phyloP scores from a whole-genome alignment of 1,140 invertebrate genomes.

The Drosophila littoralis region DNA sequence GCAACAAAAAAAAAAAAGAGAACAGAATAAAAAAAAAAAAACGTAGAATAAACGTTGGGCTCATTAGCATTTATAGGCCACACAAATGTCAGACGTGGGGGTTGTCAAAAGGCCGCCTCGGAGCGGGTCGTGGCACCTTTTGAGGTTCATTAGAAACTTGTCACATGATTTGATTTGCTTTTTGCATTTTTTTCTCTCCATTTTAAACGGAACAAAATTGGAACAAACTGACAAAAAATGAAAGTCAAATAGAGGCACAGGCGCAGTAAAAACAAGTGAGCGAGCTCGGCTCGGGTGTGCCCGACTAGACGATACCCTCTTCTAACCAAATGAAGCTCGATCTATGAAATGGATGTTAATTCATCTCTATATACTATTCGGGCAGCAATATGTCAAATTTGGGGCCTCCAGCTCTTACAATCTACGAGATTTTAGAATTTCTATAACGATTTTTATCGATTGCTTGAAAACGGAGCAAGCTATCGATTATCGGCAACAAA shows the following conservation, averaged over 20 bases:
- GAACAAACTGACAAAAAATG: slow-evolving; percentile 24
- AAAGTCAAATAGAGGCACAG: slow-evolving; percentile 3
- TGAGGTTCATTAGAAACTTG: slow-evolving; percentile 81
- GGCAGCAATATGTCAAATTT: too few species aligned
- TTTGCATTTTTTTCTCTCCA: background rate
- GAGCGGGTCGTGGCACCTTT: slow-evolving; percentile 42
- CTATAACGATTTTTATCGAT: too few species aligned
- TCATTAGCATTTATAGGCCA: slow-evolving; percentile 81
- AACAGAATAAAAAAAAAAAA: slow-evolving; percentile 27
- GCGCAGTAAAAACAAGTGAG: slow-evolving; percentile 10
- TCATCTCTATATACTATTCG: too few species aligned
- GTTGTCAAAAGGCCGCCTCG: background rate
- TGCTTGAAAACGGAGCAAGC: too few species aligned
- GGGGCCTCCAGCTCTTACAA: too few species aligned
- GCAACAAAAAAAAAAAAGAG: slow-evolving; percentile 26
- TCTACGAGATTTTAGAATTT: too few species aligned
- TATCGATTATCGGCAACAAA: too few species aligned
- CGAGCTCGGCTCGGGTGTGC: too few species aligned
- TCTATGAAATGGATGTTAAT: too few species aligned
- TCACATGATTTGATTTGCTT: slow-evolving; percentile 78
- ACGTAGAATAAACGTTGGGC: slow-evolving; percentile 41
- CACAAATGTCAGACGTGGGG: slow-evolving; percentile 58
- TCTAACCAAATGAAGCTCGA: too few species aligned
- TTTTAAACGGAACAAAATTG: slow-evolving; percentile 15
- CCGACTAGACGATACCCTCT: too few species aligned